phyloP scores from a whole-genome alignment of 2,797 vertebrate genomes.

The Urocyon cinereoargenteus region DNA sequence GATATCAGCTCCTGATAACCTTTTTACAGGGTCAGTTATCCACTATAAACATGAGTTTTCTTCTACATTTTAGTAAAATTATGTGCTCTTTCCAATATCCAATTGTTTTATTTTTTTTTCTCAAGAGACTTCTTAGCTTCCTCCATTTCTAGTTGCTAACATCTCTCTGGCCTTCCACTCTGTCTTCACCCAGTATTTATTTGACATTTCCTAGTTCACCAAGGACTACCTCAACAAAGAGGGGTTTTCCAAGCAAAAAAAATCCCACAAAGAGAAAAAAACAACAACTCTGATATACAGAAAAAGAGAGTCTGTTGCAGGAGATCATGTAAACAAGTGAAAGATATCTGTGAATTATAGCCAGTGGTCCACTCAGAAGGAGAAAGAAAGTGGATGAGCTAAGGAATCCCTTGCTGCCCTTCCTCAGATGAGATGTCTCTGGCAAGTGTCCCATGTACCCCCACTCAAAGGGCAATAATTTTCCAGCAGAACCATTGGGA shows the following conservation, averaged over 20 bases:
- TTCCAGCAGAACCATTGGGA: slow-evolving; percentile 1
- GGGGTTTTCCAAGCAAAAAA: slow-evolving; percentile 55
- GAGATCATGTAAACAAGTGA: background rate
- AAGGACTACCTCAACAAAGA: slow-evolving; percentile 48
- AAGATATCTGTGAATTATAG: background rate
- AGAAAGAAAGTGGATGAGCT: background rate
- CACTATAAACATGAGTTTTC: background rate
- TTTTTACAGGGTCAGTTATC: background rate
- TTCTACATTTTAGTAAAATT: background rate
- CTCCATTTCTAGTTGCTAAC: background rate
- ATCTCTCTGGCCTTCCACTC: background rate
- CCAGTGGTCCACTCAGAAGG: background rate
- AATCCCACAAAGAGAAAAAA: background rate
- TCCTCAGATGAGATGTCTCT: background rate
- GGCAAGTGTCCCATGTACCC: background rate
- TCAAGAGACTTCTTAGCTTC: background rate
- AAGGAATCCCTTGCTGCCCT: background rate
- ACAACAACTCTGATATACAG: background rate
- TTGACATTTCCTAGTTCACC: slow-evolving; percentile 63
- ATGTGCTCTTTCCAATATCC: background rate
- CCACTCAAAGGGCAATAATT: background rate
- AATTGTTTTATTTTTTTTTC: background rate
- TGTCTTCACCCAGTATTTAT: slow-evolving; percentile 36
- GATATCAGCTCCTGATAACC: background rate
- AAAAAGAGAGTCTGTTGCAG: slow-evolving; percentile 3